Evolutionary conservation across 2,113 vertebrate species (phyloP), one percentile per base, ranked within the genome.

Genomic region (Caranx melampygus): DNA sequence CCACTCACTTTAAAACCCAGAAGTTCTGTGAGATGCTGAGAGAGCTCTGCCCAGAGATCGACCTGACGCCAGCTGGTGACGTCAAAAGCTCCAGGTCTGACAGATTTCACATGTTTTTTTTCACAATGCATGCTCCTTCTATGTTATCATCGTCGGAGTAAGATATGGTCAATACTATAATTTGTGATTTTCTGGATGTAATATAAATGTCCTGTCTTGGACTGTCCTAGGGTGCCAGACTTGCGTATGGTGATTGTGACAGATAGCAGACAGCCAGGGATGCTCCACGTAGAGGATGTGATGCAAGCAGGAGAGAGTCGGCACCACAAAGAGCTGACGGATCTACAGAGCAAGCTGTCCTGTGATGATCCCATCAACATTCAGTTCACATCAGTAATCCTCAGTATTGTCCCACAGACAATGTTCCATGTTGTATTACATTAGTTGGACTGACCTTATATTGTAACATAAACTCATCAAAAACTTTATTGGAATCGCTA

Each of bases 301-400:
- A 89, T 96, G 86, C 93, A 96, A 57, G 95, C 96, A 1, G 97
- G 91, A 21, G 93, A 92, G 82, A 94, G 93, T 74, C 92, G 89
- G 31, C 94, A 96, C 3, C 18, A 92, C 81, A 92, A 91, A 67
- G 91, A 93, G 84, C 91, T 99, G 68, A 91, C 88, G 82, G 91
- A 93, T 0, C 45, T 96, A 35, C 95, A 97, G 94, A 91, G 72
- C 79, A 95, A 90, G 51, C 86, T 99, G 69, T 94, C 89, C 64
- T 96, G 80, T 70, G 88, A 94, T 0, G 98, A 99, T 0, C 95
- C 97, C 63, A 92, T 99, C 92, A 99, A 97, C 83, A 96, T 99
- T 84, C 97, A 96, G 93, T 99, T 98, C 85, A 99, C 98, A 81
- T 99, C 98, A 51, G 97, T 99, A 95, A 85, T 5, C 20, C 47